Percentiles rank a stretch among this genome's conserved stretches.
Evolutionary conservation across 2,888 invertebrate genomes (phyloP).

Genomic region (Andrena praecox): DNA sequence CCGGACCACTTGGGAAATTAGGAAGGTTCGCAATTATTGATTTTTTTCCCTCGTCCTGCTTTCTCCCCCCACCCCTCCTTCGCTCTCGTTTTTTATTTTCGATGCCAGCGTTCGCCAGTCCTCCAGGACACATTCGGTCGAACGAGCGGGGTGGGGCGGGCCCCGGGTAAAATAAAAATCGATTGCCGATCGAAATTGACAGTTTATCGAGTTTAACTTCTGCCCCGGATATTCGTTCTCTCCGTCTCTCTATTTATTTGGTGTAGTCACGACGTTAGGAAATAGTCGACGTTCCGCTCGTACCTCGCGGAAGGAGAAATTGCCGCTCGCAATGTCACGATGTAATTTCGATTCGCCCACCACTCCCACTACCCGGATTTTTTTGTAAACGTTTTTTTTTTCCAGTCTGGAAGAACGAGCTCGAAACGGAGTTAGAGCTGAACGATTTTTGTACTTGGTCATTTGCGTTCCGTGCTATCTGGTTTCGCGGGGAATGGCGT

Average conservation of each 20-base stretch:
- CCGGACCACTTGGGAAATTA: constrained; percentile 78
- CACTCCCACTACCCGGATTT: neutral
- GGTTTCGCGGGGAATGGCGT: no score
- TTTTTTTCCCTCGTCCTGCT: constrained; percentile 54
- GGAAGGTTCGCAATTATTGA: constrained; percentile 72
- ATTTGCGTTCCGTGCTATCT: neutral
- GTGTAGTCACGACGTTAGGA: constrained; percentile 8
- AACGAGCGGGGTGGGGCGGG: neutral
- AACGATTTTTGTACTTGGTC: no score
- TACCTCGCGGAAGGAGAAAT: neutral
- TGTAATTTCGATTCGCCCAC: neutral
- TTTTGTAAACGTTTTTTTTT: neutral
- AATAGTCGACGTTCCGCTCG: neutral
- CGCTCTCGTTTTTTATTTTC: constrained; percentile 21
- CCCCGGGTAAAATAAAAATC: constrained; percentile 34
- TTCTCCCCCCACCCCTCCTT: neutral
- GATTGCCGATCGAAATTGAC: constrained; percentile 42
- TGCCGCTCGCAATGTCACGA: neutral
- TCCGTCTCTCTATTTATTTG: neutral
- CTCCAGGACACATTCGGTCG: constrained; percentile 32
- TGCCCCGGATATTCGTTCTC: constrained; percentile 22
- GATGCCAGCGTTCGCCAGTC: neutral
- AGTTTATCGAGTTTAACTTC: constrained; percentile 42
- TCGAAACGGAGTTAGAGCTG: no score
- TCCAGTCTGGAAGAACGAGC: neutral